These are phyloP conservation scores for Microchrysa polita DNA, from an alignment of 2,888 invertebrate genomes.

Conservation along the genomic window DNA sequence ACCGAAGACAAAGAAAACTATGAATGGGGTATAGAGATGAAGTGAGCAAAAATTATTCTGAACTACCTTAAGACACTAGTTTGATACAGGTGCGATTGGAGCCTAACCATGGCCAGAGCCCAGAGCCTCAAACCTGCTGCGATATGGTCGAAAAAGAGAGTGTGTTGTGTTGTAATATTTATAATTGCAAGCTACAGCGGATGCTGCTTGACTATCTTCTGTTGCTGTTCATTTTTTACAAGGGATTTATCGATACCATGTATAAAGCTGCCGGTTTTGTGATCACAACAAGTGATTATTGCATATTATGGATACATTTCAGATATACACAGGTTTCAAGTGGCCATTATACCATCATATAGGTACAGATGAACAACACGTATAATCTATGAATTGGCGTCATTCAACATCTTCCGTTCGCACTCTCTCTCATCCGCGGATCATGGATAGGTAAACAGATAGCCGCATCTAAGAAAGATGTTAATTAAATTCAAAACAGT, in stretches of 20 bases:
- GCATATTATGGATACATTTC: slow-evolving; percentile 22
- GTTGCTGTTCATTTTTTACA: background rate
- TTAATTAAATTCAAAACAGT: slow-evolving; percentile 29
- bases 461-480: slow-evolving; percentile 5
- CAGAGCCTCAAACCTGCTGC: background rate
- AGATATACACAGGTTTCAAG: background rate
- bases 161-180: slow-evolving; percentile 39
- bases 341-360: too few species aligned
- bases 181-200: slow-evolving; percentile 41
- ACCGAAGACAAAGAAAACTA: slow-evolving; percentile 2
- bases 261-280: background rate
- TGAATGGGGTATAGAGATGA: slow-evolving; percentile 1
- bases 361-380: too few species aligned
- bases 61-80: too few species aligned
- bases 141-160: slow-evolving; percentile 26
- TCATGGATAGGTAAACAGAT: background rate
- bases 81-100: too few species aligned
- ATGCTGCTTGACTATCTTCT: slow-evolving; percentile 40
- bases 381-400: slow-evolving; percentile 33
- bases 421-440: too few species aligned
- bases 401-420: slow-evolving; percentile 27
- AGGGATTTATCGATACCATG: background rate
- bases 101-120: background rate
- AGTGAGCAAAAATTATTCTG: background rate
- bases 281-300: background rate